A percentile compares a stretch with the other conserved stretches of the same genome.
phyloP scores from a whole-genome alignment of 2,888 invertebrate genomes.

The Athripsodes cinereus region DNA sequence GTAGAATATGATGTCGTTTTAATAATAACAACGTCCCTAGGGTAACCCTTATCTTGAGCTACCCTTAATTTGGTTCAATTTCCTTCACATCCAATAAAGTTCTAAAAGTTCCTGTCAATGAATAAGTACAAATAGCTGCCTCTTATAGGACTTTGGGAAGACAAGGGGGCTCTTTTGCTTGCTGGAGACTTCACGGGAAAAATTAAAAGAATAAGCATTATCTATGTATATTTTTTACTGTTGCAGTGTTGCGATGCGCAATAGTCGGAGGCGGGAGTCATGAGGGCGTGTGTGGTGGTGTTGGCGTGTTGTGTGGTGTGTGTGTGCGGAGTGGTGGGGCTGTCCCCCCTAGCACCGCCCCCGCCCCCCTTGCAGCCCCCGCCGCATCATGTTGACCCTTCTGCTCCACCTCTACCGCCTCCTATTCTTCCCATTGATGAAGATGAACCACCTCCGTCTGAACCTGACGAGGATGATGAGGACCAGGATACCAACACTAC shows the following conservation, averaged over 20 bases:
- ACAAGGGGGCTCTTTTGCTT: too few relatives aligned
- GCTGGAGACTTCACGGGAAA: too few relatives aligned
- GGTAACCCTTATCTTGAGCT: too few relatives aligned
- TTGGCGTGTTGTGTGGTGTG: slow-evolving; percentile 18
- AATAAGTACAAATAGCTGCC: too few relatives aligned
- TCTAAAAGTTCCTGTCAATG: too few relatives aligned
- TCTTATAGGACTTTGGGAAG: too few relatives aligned
- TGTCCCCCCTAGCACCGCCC: slow-evolving; percentile 31
- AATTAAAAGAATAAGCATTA: too few relatives aligned
- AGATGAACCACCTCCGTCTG: slow-evolving; percentile 36
- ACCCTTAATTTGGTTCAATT: too few relatives aligned
- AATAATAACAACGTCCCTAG: too few relatives aligned
- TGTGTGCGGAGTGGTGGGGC: slow-evolving; percentile 28
- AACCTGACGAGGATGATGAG: slow-evolving; percentile 38
- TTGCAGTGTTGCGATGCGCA: slow-evolving; percentile 11
- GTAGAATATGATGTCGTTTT: too few relatives aligned
- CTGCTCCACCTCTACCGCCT: not conserved
- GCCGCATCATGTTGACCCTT: not conserved
- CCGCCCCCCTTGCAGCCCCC: slow-evolving; percentile 27
- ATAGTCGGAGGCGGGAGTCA: slow-evolving; percentile 1
- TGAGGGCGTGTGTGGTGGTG: slow-evolving; percentile 12
- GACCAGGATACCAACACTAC: slow-evolving; percentile 48
- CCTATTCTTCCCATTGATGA: slow-evolving; percentile 12
- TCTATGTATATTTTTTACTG: too few relatives aligned
- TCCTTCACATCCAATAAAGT: too few relatives aligned